These are phyloP conservation scores for Ailuropoda melanoleuca DNA, from an alignment of 2,113 vertebrate species.

Conservation along the genomic window DNA sequence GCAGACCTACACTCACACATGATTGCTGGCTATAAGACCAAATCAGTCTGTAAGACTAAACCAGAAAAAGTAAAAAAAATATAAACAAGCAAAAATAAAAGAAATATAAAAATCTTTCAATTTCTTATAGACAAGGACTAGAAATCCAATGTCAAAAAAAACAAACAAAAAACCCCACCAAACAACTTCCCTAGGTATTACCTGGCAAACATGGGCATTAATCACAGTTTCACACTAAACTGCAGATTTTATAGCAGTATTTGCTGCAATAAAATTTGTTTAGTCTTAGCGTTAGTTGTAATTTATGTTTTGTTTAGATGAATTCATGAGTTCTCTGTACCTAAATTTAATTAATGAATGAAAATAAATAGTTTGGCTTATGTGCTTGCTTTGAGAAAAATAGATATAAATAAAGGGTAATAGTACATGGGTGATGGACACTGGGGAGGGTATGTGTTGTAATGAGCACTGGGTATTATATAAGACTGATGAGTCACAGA, in stretches of 20 bases:
- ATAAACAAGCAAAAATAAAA: not conserved
- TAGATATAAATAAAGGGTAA: not conserved
- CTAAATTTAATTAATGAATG: not conserved
- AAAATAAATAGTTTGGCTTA: constrained; percentile 6
- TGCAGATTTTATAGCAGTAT: not conserved
- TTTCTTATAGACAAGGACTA: not conserved
- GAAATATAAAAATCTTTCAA: not conserved
- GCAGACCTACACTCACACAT: not conserved
- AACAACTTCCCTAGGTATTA: not conserved
- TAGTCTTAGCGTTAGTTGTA: not conserved
- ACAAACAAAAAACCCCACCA: not conserved
- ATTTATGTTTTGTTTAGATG: not conserved
- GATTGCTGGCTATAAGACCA: not conserved
- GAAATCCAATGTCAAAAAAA: not conserved
- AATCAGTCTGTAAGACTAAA: not conserved
- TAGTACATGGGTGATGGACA: not conserved
- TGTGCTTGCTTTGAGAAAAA: not conserved
- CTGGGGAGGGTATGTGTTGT: no score
- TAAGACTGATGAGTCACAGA: no score
- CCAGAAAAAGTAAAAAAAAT: not conserved
- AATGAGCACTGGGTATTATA: no score
- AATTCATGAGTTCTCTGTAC: not conserved
- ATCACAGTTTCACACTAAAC: not conserved
- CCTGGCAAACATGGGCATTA: not conserved
- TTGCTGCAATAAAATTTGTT: not conserved